A percentile compares a stretch with the other conserved stretches of the same genome.
Evolutionary conservation across 64 coral and sea anemone genomes (phyloP).

Genomic region (Trachythela sp.): DNA sequence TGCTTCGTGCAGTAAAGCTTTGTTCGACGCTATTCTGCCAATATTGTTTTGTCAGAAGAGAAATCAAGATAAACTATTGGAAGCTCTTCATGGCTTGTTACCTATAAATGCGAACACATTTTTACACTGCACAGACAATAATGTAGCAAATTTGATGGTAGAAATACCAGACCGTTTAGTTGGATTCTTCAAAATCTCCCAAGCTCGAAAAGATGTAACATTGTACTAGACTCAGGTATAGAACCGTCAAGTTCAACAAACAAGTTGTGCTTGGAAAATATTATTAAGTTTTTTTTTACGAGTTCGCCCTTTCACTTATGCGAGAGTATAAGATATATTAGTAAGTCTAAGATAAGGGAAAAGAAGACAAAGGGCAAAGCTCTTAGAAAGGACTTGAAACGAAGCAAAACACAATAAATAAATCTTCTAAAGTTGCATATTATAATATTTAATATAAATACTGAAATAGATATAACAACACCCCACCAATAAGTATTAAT

Average conservation of each 20-base stretch:
- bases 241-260: not conserved
- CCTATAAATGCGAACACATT: not conserved
- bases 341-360: not conserved
- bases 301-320: not conserved
- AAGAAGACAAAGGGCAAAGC: not conserved
- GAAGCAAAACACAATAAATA: no score
- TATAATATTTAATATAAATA: no score
- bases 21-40: conserved; percentile 7
- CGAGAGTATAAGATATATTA: not conserved
- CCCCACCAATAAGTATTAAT: no score
- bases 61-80: not conserved
- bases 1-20: no score
- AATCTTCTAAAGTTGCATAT: no score
- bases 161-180: not conserved
- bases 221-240: conserved; percentile 2
- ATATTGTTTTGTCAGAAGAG: not conserved
- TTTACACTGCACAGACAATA: not conserved
- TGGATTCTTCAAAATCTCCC: not conserved
- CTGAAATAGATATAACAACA: no score
- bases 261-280: conserved; percentile 5
- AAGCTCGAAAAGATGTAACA: not conserved
- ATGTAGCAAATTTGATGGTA: not conserved
- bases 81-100: not conserved
- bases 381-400: not conserved
- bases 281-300: not conserved